phyloP scores from a whole-genome alignment of 2,888 invertebrate species.

The Cerastis leucographa region DNA sequence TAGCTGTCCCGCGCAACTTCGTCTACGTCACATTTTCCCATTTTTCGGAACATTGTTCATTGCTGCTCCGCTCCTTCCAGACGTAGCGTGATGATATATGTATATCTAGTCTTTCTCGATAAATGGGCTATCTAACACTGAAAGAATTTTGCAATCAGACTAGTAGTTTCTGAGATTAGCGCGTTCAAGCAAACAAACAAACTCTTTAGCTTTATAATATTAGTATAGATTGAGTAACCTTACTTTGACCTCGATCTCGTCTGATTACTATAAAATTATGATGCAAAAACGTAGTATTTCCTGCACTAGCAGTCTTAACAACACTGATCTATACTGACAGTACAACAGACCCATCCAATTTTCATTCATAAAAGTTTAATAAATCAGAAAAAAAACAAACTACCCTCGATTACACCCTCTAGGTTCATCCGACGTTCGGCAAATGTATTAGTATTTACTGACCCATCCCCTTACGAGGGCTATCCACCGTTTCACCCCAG shows the following conservation, averaged over 20 bases:
- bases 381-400: slow-evolving; percentile 53
- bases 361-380: slow-evolving; percentile 50
- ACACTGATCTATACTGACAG: neutral
- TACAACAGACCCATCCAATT: slow-evolving; percentile 32
- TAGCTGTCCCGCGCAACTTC: no score
- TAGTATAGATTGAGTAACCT: no score
- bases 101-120: no score
- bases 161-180: no score
- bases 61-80: no score
- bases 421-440: slow-evolving; percentile 30
- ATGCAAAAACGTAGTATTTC: neutral
- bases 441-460: slow-evolving; percentile 66
- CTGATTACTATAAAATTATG: neutral
- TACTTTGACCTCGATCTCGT: neutral
- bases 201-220: no score
- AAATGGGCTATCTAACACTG: no score
- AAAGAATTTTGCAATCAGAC: no score
- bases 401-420: slow-evolving; percentile 41
- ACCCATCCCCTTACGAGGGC: slow-evolving; percentile 57
- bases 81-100: no score
- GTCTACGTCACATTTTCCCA: no score
- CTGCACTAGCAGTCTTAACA: neutral
- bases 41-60: no score
- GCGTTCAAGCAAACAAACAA: no score
- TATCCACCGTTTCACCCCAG: slow-evolving; percentile 56